A percentile compares a stretch with the other conserved stretches of the same genome.
Conservation (phyloP, 35 echinoderm and acorn worm genomes). For the Ptychodera flava region DNA sequence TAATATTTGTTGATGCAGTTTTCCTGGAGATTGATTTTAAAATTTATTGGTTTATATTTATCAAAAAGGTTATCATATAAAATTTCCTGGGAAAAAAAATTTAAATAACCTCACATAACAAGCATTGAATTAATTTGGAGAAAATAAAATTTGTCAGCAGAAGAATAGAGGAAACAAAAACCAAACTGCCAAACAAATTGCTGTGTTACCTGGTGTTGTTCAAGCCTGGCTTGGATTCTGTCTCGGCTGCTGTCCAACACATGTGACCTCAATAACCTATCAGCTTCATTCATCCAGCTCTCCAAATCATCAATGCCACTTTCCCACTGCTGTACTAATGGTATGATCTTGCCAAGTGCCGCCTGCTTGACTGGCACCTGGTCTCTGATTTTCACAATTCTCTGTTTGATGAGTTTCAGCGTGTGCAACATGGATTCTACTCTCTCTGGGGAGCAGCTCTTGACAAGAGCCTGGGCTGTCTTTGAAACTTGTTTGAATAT, state of each 20-base stretch:
- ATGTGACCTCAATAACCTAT: conserved; percentile 37
- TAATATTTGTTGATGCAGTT: too few species aligned
- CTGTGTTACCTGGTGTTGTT: conserved; percentile 71
- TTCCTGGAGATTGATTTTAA: too few species aligned
- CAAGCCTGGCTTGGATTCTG: conserved; percentile 25
- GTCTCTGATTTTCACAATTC: conserved; percentile 30
- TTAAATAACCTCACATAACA: too few species aligned
- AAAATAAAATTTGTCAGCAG: too few species aligned
- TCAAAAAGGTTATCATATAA: too few species aligned
- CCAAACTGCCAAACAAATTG: too few species aligned
- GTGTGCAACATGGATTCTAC: conserved; percentile 42
- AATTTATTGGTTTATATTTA: too few species aligned
- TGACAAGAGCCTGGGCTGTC: conserved; percentile 54
- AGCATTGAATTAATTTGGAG: too few species aligned
- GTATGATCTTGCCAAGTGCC: not conserved
- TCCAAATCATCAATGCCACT: conserved; percentile 42
- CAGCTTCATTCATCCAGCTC: conserved; percentile 52
- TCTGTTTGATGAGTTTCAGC: conserved; percentile 55
- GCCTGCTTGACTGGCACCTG: not conserved
- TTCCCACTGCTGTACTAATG: conserved; percentile 36
- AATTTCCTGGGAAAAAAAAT: too few species aligned
- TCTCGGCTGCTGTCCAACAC: conserved; percentile 21
- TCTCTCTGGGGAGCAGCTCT: conserved; percentile 40
- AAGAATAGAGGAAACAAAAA: too few species aligned
- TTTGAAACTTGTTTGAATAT: conserved; percentile 72